A percentile compares a stretch with the other conserved stretches of the same genome.
Conservation (phyloP, 2,888 invertebrate species). For the Lasioglossum leucozonium region DNA sequence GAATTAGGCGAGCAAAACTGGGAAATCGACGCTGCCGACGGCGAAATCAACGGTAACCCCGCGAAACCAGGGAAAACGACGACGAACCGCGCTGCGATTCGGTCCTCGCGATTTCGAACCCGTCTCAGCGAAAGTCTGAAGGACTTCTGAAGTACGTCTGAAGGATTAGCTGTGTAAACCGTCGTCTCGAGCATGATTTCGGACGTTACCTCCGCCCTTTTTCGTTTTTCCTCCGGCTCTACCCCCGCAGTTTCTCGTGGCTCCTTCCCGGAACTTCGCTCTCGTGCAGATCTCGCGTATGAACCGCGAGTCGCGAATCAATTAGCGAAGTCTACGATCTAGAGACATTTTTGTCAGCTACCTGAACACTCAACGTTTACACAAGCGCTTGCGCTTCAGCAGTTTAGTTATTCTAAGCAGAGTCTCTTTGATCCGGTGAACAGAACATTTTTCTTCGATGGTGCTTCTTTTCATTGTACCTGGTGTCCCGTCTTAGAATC, state of each 20-base stretch:
- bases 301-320: neutral
- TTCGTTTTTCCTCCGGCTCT: neutral
- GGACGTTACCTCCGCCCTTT: neutral
- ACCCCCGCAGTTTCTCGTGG: neutral
- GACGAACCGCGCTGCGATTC: constrained; percentile 43
- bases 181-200: constrained; percentile 5
- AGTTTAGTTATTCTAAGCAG: neutral
- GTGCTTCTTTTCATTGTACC: neutral
- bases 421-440: neutral
- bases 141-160: neutral
- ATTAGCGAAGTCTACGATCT: neutral
- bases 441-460: too few species aligned
- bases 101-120: neutral
- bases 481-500: neutral
- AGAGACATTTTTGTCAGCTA: neutral
- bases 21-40: constrained; percentile 43
- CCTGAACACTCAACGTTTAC: neutral
- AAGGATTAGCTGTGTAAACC: neutral
- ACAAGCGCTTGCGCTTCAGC: too few species aligned
- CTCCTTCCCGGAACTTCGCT: neutral
- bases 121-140: neutral
- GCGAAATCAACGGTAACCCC: neutral
- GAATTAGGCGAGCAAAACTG: neutral
- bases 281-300: constrained; percentile 48
- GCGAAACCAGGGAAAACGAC: neutral